Evolutionary conservation across 37 sponge, comb jelly and placozoan species (phyloP).

Genomic region (Ephydatia muelleri): DNA sequence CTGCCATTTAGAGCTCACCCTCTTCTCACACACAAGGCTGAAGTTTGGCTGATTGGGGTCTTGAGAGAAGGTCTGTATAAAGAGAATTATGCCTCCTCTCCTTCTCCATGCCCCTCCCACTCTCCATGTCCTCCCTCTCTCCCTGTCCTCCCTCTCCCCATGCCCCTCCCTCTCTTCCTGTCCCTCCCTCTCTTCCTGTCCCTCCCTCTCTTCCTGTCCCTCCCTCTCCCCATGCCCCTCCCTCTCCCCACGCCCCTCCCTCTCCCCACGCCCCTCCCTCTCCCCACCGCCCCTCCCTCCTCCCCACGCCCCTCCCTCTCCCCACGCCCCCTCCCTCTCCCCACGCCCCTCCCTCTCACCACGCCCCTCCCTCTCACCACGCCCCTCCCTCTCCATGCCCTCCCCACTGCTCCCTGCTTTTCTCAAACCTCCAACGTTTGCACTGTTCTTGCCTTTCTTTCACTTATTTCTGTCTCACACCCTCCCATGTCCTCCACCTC

Average conservation of each 20-base stretch:
- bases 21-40: conserved; percentile 38
- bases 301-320: background rate
- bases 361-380: too few species aligned
- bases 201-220: background rate
- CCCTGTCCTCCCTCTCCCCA: too few species aligned
- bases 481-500: background rate
- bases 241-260: background rate
- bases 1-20: conserved; percentile 20
- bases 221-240: background rate
- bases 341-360: background rate
- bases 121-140: too few species aligned
- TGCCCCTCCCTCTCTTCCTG: background rate
- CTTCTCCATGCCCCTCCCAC: background rate
- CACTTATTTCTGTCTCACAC: too few species aligned
- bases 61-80: conserved; percentile 25
- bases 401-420: too few species aligned
- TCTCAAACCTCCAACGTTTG: background rate
- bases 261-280: background rate
- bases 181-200: background rate
- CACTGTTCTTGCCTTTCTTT: background rate
- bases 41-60: conserved; percentile 51
- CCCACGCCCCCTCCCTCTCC: background rate
- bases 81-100: background rate
- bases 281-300: background rate
- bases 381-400: too few species aligned